These are phyloP conservation scores for Microctonus brassicae DNA, from an alignment of 2,888 invertebrate genomes.

Conservation along the genomic window DNA sequence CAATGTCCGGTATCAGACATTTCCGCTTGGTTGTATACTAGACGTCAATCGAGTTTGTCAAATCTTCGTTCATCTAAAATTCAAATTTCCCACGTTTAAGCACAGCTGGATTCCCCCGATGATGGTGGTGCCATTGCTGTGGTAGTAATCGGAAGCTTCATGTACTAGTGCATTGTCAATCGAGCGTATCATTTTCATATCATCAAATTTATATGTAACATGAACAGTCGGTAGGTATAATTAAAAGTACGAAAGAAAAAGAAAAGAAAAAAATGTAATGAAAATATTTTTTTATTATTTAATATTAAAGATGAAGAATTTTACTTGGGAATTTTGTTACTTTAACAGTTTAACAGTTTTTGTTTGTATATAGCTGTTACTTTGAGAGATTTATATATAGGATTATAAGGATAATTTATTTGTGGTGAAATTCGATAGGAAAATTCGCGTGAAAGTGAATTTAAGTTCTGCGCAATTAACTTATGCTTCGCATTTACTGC, in stretches of 20 bases:
- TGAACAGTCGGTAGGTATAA: neutral
- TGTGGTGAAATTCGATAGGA: slow-evolving; percentile 36
- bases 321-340: too few relatives aligned
- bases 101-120: neutral
- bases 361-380: too few relatives aligned
- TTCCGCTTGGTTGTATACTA: slow-evolving; percentile 30
- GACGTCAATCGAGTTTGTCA: slow-evolving; percentile 33
- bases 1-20: slow-evolving; percentile 25
- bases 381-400: too few relatives aligned
- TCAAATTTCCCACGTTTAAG: slow-evolving; percentile 28
- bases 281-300: too few relatives aligned
- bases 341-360: too few relatives aligned
- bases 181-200: neutral
- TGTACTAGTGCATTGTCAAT: neutral
- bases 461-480: slow-evolving; percentile 52
- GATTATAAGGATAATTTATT: neutral
- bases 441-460: slow-evolving; percentile 43
- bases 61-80: slow-evolving; percentile 41
- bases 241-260: too few relatives aligned
- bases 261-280: too few relatives aligned
- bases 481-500: slow-evolving; percentile 49
- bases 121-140: neutral
- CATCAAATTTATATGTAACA: neutral
- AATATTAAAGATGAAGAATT: too few relatives aligned
- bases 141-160: neutral